phyloP scores from a whole-genome alignment of 2,797 vertebrate species.

The Arnoldichthys spilopterus region DNA sequence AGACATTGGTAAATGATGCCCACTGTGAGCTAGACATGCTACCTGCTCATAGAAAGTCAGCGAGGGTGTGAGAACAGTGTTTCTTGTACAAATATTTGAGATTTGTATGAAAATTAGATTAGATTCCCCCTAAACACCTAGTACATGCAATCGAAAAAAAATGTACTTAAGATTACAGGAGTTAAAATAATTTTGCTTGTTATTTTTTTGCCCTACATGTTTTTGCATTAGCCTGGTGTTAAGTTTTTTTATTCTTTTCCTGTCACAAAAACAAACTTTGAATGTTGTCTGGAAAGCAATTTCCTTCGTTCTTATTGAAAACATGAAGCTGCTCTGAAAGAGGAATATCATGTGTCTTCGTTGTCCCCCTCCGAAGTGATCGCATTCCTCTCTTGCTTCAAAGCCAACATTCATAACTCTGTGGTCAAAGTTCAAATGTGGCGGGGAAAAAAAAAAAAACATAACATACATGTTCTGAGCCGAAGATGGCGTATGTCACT shows the following conservation, averaged over 20 bases:
- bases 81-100: conserved; percentile 45
- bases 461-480: conserved; percentile 64
- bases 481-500: conserved; percentile 72
- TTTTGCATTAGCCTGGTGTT: conserved; percentile 39
- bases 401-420: conserved; percentile 80
- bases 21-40: too few species aligned
- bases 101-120: conserved; percentile 23
- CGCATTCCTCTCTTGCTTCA: conserved; percentile 66
- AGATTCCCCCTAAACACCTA: background rate
- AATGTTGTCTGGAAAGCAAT: conserved; percentile 64
- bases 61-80: background rate
- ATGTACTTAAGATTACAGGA: conserved; percentile 6
- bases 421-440: conserved; percentile 78
- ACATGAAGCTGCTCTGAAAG: conserved; percentile 75
- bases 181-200: conserved; percentile 36
- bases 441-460: conserved; percentile 56
- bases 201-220: conserved; percentile 17
- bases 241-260: background rate
- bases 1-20: too few species aligned
- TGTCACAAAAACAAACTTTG: conserved; percentile 63
- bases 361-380: conserved; percentile 68
- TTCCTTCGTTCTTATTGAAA: conserved; percentile 67
- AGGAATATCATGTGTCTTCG: conserved; percentile 76
- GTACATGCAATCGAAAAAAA: conserved; percentile 9
- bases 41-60: background rate